A percentile compares a stretch with the other conserved stretches of the same genome.
These are phyloP conservation scores for Idaea dimidiata DNA, from an alignment of 2,888 invertebrate species.

Conservation along the genomic window DNA sequence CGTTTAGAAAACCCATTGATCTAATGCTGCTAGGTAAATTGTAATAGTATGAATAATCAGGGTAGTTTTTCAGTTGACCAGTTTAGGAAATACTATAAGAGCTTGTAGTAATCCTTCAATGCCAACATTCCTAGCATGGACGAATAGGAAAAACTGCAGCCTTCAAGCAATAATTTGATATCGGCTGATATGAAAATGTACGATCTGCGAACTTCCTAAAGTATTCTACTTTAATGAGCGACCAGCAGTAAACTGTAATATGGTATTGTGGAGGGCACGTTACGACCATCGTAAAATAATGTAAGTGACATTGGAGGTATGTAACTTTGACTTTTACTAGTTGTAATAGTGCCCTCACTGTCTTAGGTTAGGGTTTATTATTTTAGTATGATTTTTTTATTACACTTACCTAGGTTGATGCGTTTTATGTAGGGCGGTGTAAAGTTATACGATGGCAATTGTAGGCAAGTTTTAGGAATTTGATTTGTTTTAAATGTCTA, in stretches of 20 bases:
- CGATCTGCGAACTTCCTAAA: background rate
- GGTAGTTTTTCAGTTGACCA: no score
- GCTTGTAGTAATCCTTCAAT: no score
- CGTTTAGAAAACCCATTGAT: no score
- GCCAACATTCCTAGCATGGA: no score
- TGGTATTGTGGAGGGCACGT: slow-evolving; percentile 41
- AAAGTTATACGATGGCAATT: no score
- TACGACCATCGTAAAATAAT: slow-evolving; percentile 62
- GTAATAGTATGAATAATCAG: no score
- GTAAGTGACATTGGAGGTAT: slow-evolving; percentile 57
- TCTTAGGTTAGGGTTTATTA: slow-evolving; percentile 28
- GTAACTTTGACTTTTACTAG: slow-evolving; percentile 61
- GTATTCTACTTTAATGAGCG: slow-evolving; percentile 39
- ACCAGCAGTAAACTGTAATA: slow-evolving; percentile 45
- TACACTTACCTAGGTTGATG: background rate
- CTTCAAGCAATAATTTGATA: background rate
- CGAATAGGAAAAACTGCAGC: no score
- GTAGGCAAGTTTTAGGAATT: no score
- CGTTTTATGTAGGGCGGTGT: background rate
- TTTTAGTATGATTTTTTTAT: slow-evolving; percentile 19
- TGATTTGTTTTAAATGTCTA: no score
- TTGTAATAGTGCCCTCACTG: slow-evolving; percentile 38
- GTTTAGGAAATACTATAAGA: no score
- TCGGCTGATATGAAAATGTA: background rate
- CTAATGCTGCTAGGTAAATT: no score